These are phyloP conservation scores for Cyprinella venusta DNA, from an alignment of 2,797 vertebrate genomes.

Conservation along the genomic window DNA sequence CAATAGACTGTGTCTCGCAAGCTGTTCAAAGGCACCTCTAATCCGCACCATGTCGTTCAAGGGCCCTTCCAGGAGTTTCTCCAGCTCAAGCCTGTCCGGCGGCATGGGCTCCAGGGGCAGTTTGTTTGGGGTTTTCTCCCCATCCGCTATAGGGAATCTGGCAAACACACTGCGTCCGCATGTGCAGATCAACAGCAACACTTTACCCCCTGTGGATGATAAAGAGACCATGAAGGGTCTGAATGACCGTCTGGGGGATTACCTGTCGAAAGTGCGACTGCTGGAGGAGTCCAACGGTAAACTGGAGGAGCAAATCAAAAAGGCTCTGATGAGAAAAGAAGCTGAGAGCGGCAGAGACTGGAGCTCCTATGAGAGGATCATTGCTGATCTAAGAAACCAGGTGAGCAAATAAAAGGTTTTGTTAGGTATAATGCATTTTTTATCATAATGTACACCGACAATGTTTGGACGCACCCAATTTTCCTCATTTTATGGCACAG, in stretches of 20 bases:
- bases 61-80: constrained; percentile 25
- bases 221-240: constrained; percentile 73
- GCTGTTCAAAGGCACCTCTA: constrained; percentile 4
- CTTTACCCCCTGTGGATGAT: constrained; percentile 55
- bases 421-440: neutral
- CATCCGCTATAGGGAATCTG: constrained; percentile 14
- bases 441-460: neutral
- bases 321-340: constrained; percentile 66
- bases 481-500: neutral
- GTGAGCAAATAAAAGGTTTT: constrained; percentile 61
- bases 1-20: neutral
- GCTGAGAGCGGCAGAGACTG: constrained; percentile 69
- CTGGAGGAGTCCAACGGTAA: constrained; percentile 72
- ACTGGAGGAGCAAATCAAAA: constrained; percentile 71
- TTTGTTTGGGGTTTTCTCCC: constrained; percentile 35
- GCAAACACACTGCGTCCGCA: constrained; percentile 30
- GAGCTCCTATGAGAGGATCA: constrained; percentile 72
- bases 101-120: constrained; percentile 42
- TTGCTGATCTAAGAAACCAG: constrained; percentile 74
- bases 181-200: constrained; percentile 42
- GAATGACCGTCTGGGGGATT: constrained; percentile 75
- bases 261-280: constrained; percentile 69
- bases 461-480: constrained; percentile 1
- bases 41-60: constrained; percentile 43
- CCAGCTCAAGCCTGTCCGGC: constrained; percentile 34